These are phyloP conservation scores for Siniperca obscura DNA, from an alignment of 2,797 vertebrate genomes.

Conservation along the genomic window DNA sequence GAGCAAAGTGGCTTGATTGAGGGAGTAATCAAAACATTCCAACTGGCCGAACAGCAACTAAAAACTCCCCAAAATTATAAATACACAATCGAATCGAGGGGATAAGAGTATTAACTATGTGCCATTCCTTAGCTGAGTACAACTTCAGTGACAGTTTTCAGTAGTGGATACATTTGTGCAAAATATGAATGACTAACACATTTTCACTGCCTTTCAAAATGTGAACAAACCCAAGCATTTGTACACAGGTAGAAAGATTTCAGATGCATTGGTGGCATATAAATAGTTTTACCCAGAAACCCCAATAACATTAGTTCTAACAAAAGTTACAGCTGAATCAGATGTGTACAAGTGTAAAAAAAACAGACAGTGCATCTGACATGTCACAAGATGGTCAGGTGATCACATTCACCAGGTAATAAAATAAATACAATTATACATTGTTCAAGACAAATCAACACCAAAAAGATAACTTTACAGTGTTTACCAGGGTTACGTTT, in stretches of 20 bases:
- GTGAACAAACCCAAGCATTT: conserved; percentile 69
- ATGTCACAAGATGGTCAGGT: conserved; percentile 86
- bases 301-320: conserved; percentile 35
- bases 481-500: conserved; percentile 53
- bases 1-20: conserved; percentile 96
- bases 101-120: conserved; percentile 57
- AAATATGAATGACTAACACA: conserved; percentile 54
- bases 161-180: conserved; percentile 67
- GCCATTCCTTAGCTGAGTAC: conserved; percentile 62
- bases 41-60: conserved; percentile 85
- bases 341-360: conserved; percentile 50
- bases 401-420: conserved; percentile 87
- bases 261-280: conserved; percentile 76
- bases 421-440: conserved; percentile 81
- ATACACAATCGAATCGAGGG: conserved; percentile 69
- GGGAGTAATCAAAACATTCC: conserved; percentile 95
- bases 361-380: conserved; percentile 88
- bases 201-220: conserved; percentile 63
- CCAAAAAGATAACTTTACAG: conserved; percentile 81
- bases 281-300: conserved; percentile 34
- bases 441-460: conserved; percentile 72
- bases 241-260: conserved; percentile 74
- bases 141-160: conserved; percentile 74
- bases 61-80: conserved; percentile 69
- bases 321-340: conserved; percentile 45